Evolutionary conservation across 2,797 vertebrate species (phyloP).

Genomic region (Tragelaphus oryx): DNA sequence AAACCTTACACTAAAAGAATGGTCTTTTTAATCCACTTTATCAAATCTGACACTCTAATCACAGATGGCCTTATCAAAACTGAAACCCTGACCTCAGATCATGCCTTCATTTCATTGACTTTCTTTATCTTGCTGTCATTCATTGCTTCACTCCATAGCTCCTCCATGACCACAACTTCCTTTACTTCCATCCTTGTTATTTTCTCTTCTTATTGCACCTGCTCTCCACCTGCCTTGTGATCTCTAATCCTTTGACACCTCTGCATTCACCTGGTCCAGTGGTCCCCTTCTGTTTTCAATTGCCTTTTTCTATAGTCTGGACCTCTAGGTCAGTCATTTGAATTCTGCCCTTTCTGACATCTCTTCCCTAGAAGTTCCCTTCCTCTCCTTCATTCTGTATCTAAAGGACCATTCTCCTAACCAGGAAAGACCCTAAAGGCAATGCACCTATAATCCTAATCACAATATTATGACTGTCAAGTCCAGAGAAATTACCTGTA

Average conservation of each 20-base stretch:
- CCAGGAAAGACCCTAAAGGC: neutral
- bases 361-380: neutral
- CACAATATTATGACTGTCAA: neutral
- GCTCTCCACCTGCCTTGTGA: neutral
- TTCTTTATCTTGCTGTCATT: neutral
- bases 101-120: neutral
- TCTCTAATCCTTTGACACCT: neutral
- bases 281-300: neutral
- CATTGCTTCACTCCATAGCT: neutral
- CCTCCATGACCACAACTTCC: neutral
- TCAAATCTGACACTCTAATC: neutral
- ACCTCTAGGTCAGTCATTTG: neutral
- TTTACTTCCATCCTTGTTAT: neutral
- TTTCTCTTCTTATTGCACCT: neutral
- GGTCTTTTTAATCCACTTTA: neutral
- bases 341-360: neutral
- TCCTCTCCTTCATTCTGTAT: neutral
- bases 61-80: neutral
- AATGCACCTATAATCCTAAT: neutral
- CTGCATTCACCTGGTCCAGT: neutral
- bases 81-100: neutral
- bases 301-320: neutral
- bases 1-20: neutral
- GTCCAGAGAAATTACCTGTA: neutral
- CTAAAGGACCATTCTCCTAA: neutral